These are phyloP conservation scores for Xestobium rufovillosum DNA, from an alignment of 2,888 invertebrate species.

Conservation along the genomic window DNA sequence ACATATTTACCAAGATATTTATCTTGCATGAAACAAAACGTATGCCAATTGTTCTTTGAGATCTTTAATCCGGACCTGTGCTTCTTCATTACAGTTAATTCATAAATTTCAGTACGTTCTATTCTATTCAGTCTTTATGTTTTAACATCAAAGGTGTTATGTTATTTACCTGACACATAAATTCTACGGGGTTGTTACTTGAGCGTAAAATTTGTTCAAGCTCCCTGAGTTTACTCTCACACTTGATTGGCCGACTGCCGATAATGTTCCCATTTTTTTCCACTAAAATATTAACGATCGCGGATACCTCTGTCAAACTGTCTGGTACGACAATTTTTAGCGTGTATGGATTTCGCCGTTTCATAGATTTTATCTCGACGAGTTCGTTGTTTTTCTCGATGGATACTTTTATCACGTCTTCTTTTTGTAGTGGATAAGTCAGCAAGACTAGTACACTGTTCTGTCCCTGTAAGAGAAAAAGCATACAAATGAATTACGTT, in stretches of 20 bases:
- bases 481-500: too few species aligned
- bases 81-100: too few species aligned
- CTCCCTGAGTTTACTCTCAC: constrained; percentile 76
- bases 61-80: too few species aligned
- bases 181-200: constrained; percentile 74
- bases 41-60: too few species aligned
- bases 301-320: constrained; percentile 72
- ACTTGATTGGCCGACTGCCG: constrained; percentile 79
- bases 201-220: constrained; percentile 72
- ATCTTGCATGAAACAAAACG: too few species aligned
- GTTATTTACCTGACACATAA: constrained; percentile 84
- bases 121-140: too few species aligned
- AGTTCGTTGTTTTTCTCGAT: constrained; percentile 77
- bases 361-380: constrained; percentile 61
- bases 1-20: too few species aligned
- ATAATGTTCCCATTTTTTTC: constrained; percentile 73
- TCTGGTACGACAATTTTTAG: constrained; percentile 79
- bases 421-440: constrained; percentile 67
- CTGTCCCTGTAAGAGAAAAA: constrained; percentile 59
- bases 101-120: too few species aligned
- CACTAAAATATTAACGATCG: constrained; percentile 72
- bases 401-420: constrained; percentile 69
- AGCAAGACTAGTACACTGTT: constrained; percentile 73
- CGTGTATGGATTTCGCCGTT: constrained; percentile 76
- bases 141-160: constrained; percentile 12